phyloP scores from a whole-genome alignment of 2,113 vertebrate species.

The Chlorocebus sabaeus region DNA sequence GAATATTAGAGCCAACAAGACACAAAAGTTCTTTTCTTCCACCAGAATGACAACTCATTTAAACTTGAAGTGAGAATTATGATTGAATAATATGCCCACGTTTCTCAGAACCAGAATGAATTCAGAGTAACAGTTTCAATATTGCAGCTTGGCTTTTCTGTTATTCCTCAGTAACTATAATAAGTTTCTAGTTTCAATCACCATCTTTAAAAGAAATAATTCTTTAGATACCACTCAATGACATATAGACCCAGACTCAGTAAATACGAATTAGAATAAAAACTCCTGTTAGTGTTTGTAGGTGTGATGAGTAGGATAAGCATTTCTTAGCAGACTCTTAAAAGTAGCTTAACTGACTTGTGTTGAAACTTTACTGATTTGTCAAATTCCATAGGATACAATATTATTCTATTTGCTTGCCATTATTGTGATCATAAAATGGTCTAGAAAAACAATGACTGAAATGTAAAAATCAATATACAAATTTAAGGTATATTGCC shows the following conservation, averaged over 20 bases:
- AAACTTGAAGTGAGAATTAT: background rate
- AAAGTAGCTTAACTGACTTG: conserved; percentile 34
- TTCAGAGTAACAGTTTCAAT: background rate
- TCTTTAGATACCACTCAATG: background rate
- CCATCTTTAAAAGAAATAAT: background rate
- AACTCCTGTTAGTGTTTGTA: background rate
- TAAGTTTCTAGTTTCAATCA: conserved; percentile 22
- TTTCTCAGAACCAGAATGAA: background rate
- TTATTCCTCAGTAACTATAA: background rate
- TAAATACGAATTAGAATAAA: conserved; percentile 49
- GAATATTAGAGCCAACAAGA: background rate
- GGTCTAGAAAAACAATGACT: background rate
- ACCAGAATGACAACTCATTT: background rate
- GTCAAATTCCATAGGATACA: background rate
- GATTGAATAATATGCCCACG: background rate
- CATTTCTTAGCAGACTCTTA: conserved; percentile 34
- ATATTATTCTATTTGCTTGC: background rate
- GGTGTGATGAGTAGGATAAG: background rate
- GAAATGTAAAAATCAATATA: background rate
- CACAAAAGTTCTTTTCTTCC: background rate
- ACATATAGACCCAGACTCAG: background rate
- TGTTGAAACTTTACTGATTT: background rate
- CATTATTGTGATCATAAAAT: background rate
- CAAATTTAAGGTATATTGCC: background rate
- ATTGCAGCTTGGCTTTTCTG: background rate